phyloP scores from a whole-genome alignment of 2,113 vertebrate species.

The Clinocottus analis region DNA sequence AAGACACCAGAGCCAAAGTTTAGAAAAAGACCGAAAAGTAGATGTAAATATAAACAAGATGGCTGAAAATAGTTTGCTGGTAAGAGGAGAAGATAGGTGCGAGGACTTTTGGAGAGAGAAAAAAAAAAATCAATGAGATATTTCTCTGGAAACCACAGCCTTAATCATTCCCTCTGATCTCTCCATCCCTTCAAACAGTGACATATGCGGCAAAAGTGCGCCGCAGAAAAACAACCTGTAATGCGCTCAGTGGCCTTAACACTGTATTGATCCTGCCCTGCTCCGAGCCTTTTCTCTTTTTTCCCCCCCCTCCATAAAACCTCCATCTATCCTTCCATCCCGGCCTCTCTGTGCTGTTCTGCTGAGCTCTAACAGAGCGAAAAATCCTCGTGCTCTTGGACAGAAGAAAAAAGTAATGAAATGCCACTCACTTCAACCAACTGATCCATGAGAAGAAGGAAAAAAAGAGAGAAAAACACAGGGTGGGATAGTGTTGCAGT shows the following conservation, averaged over 20 bases:
- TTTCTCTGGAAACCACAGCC: constrained; percentile 13
- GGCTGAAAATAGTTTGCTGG: background rate
- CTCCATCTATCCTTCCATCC: constrained; percentile 11
- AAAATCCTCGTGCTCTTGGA: background rate
- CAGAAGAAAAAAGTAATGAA: constrained; percentile 9
- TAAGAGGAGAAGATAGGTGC: constrained; percentile 1
- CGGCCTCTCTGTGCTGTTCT: background rate
- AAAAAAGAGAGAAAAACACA: background rate
- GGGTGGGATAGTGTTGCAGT: background rate
- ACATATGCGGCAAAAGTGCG: constrained; percentile 41
- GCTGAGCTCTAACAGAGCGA: background rate
- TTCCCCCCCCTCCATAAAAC: constrained; percentile 6
- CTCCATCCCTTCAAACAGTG: constrained; percentile 48
- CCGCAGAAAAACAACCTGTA: constrained; percentile 55
- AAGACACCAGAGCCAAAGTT: background rate
- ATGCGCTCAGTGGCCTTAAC: constrained; percentile 50
- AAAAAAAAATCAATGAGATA: constrained; percentile 48
- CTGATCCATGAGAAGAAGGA: background rate
- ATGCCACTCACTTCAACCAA: background rate
- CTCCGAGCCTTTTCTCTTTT: constrained; percentile 4
- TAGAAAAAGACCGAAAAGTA: constrained; percentile 1
- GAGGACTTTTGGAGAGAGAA: constrained; percentile 30
- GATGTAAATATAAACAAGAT: constrained; percentile 10
- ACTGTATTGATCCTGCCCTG: constrained; percentile 50
- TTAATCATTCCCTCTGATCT: constrained; percentile 54